These are phyloP conservation scores for Polydesmus complanatus DNA, from an alignment of 2,888 invertebrate species.

Conservation along the genomic window DNA sequence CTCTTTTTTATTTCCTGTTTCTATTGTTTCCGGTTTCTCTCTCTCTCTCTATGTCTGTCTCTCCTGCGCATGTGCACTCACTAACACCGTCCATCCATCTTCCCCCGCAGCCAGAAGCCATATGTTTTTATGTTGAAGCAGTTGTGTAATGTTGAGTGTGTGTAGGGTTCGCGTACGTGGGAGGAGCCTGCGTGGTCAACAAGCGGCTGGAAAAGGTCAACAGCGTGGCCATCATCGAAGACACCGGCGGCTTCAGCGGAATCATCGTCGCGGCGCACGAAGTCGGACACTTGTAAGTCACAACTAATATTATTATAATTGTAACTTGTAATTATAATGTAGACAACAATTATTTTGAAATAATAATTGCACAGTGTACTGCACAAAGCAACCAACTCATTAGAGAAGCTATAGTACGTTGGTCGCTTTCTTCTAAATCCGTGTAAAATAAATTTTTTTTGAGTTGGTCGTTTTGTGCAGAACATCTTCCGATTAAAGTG, in stretches of 20 bases:
- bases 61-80: not conserved
- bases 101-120: not conserved
- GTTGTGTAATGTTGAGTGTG: not conserved
- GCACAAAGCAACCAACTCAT: no score
- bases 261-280: slow-evolving; percentile 93
- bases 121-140: not conserved
- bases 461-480: no score
- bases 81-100: not conserved
- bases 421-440: no score
- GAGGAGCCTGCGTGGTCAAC: slow-evolving; percentile 90
- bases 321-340: no score
- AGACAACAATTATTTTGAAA: no score
- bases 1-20: not conserved
- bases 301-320: no score
- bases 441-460: no score
- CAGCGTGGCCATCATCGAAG: slow-evolving; percentile 90
- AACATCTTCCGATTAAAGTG: no score
- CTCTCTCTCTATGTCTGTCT: not conserved
- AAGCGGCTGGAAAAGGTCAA: slow-evolving; percentile 89
- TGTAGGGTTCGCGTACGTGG: slow-evolving; percentile 86
- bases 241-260: slow-evolving; percentile 89
- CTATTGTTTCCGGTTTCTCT: not conserved
- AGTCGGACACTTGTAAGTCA: slow-evolving; percentile 87
- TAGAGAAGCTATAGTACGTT: no score
- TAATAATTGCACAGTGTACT: no score